A percentile compares a stretch with the other conserved stretches of the same genome.
Evolutionary conservation across 2,113 vertebrate species (phyloP).

Genomic region (rabbit (Oryctolagus cuniculus)): DNA sequence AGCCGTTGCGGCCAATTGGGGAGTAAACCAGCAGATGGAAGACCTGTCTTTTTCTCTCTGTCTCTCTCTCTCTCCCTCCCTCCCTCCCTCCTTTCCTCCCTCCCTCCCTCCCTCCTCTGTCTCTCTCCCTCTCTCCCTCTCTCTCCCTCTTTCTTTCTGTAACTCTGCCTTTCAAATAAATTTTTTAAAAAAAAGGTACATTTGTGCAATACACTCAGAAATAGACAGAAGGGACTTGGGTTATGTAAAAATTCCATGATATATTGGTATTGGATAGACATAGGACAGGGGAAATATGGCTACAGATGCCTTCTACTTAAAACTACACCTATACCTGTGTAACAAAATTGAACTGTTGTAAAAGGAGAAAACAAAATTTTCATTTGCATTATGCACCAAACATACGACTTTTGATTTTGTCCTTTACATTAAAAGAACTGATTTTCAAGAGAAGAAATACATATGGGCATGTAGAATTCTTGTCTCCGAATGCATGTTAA

Average conservation of each 20-base stretch:
- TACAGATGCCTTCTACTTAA: background rate
- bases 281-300: background rate
- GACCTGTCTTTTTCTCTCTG: no score
- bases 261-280: background rate
- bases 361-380: constrained; percentile 18
- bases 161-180: no score
- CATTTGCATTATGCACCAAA: constrained; percentile 14
- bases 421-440: constrained; percentile 31
- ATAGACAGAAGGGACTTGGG: background rate
- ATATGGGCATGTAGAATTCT: background rate
- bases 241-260: constrained; percentile 22
- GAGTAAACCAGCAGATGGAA: no score
- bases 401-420: background rate
- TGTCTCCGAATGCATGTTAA: constrained; percentile 11
- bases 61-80: no score
- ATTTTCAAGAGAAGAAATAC: background rate
- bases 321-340: background rate
- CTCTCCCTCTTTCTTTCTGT: no score
- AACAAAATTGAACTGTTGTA: constrained; percentile 27
- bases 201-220: constrained; percentile 19
- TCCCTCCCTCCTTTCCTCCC: no score
- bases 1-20: no score
- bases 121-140: no score
- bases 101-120: no score
- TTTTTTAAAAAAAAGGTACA: background rate